A percentile compares a stretch with the other conserved stretches of the same genome.
These are phyloP conservation scores for Dicerorhinus sumatrensis DNA, from an alignment of 2,113 vertebrate genomes.

Conservation along the genomic window DNA sequence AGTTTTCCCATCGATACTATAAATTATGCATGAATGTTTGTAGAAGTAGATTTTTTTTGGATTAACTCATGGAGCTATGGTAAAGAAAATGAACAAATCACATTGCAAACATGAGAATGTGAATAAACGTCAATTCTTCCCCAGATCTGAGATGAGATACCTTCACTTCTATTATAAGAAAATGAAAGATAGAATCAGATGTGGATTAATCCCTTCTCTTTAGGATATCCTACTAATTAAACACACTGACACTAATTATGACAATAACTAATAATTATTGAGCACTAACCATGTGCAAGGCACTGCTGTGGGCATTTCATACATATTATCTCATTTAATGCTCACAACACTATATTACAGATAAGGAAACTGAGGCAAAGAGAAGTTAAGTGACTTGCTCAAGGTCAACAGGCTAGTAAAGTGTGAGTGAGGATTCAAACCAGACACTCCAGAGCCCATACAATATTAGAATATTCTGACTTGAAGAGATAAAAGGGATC, in stretches of 20 bases:
- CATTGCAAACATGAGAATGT: slow-evolving; percentile 36
- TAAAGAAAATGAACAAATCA: slow-evolving; percentile 15
- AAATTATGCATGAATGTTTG: neutral
- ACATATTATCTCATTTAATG: slow-evolving; percentile 34
- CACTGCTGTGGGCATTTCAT: neutral
- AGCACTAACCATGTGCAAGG: neutral
- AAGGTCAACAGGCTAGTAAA: neutral
- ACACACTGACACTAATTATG: neutral
- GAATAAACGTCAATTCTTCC: slow-evolving; percentile 34
- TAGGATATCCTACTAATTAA: slow-evolving; percentile 2
- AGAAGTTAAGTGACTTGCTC: neutral
- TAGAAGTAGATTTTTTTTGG: slow-evolving; percentile 32
- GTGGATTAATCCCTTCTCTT: neutral
- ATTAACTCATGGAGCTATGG: neutral
- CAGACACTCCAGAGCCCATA: neutral
- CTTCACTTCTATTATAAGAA: neutral
- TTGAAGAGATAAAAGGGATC: neutral
- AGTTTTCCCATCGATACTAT: slow-evolving; percentile 25
- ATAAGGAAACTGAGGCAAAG: neutral
- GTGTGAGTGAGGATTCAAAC: neutral
- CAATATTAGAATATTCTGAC: neutral
- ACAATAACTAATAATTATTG: neutral
- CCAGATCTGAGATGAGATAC: neutral
- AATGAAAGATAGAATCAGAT: neutral
- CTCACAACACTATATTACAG: neutral